Conservation (phyloP, 2,888 invertebrate genomes). For the Bombyx huttoni region DNA sequence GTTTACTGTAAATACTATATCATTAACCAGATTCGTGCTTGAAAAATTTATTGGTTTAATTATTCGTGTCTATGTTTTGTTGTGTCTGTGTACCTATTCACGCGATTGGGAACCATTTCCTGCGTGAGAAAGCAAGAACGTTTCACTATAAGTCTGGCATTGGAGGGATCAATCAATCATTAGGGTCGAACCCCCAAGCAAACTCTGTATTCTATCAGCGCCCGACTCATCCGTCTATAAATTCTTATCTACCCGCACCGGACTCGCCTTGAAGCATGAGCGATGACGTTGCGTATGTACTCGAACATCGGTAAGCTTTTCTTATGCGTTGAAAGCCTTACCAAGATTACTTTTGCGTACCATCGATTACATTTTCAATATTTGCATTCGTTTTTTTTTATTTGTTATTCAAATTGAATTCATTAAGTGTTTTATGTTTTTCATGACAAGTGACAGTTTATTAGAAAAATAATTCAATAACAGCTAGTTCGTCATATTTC, state of each 20-base stretch:
- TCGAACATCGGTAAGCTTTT: slow-evolving; percentile 27
- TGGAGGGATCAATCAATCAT: slow-evolving; percentile 53
- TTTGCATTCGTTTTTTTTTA: no score
- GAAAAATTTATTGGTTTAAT: slow-evolving; percentile 3
- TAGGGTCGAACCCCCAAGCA: slow-evolving; percentile 30
- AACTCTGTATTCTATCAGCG: slow-evolving; percentile 57
- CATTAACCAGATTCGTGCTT: slow-evolving; percentile 15
- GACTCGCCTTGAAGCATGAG: slow-evolving; percentile 42
- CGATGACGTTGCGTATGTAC: slow-evolving; percentile 51
- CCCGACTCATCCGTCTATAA: slow-evolving; percentile 52
- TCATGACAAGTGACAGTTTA: no score
- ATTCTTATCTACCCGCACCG: slow-evolving; percentile 53
- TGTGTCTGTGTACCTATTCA: neutral
- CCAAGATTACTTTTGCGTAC: slow-evolving; percentile 23
- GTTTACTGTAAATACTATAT: slow-evolving; percentile 37
- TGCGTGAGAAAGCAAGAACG: slow-evolving; percentile 10
- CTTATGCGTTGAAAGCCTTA: slow-evolving; percentile 15
- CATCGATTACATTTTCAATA: neutral
- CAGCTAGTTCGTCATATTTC: no score
- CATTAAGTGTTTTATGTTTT: no score
- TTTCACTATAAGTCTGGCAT: slow-evolving; percentile 35
- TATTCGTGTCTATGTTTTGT: neutral
- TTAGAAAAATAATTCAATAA: no score
- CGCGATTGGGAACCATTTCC: slow-evolving; percentile 7
- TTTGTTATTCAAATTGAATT: no score